Evolutionary conservation across 2,888 invertebrate genomes (phyloP).

Genomic region (Papilio gigon): DNA sequence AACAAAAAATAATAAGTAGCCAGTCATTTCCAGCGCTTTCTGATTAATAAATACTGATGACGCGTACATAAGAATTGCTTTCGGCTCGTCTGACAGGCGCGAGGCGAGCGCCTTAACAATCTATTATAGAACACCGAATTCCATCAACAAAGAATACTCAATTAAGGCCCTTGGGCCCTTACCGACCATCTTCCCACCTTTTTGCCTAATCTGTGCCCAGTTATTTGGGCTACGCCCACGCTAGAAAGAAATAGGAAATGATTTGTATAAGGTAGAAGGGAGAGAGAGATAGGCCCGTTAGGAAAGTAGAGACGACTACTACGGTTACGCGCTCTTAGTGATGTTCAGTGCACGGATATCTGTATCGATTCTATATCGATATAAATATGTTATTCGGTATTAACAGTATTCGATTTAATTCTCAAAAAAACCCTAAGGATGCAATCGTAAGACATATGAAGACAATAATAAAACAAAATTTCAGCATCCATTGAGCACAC

Average conservation of each 20-base stretch:
- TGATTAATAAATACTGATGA: conserved; percentile 26
- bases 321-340: conserved; percentile 73
- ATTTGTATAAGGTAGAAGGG: conserved; percentile 50
- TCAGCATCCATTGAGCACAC: conserved; percentile 7
- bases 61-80: conserved; percentile 27
- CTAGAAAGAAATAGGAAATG: conserved; percentile 56
- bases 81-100: conserved; percentile 41
- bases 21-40: conserved; percentile 15
- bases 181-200: conserved; percentile 60
- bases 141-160: conserved; percentile 59
- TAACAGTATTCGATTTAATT: not conserved
- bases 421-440: not conserved
- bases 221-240: conserved; percentile 71
- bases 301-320: conserved; percentile 74
- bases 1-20: conserved; percentile 2
- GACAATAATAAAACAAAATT: conserved; percentile 23
- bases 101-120: conserved; percentile 51
- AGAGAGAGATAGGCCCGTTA: conserved; percentile 67
- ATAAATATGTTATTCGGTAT: not conserved
- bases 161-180: conserved; percentile 60
- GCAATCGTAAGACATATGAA: conserved; percentile 1
- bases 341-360: conserved; percentile 46
- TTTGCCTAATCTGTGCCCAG: conserved; percentile 52
- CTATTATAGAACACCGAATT: conserved; percentile 54
- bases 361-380: conserved; percentile 43